A percentile compares a stretch with the other conserved stretches of the same genome.
These are phyloP conservation scores for Phylloscopus whistleri DNA, from an alignment of 2,113 vertebrate genomes.

Conservation along the genomic window DNA sequence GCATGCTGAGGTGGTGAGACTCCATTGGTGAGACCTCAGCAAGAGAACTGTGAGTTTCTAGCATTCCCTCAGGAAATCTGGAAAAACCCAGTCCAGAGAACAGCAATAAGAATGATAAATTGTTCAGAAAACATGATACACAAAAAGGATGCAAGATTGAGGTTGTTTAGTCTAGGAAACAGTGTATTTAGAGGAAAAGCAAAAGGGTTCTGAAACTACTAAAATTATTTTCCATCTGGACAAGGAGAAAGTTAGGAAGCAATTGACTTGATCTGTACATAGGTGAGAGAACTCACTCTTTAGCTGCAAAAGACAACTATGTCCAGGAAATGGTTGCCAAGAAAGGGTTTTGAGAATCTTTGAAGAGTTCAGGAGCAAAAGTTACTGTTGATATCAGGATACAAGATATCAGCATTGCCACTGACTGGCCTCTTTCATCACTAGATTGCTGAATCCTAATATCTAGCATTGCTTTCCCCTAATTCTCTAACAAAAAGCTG, in stretches of 20 bases:
- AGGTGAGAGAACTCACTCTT: background rate
- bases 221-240: background rate
- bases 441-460: accelerated
- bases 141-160: background rate
- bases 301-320: background rate
- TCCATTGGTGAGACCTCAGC: background rate
- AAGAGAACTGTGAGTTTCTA: background rate
- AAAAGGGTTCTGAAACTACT: background rate
- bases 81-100: background rate
- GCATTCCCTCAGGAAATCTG: background rate
- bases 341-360: background rate
- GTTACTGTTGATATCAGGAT: background rate
- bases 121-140: background rate
- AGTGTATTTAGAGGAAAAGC: background rate
- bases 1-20: background rate
- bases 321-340: background rate
- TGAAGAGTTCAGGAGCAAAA: background rate
- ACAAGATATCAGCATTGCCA: background rate
- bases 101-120: background rate
- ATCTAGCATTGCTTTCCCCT: background rate
- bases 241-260: background rate
- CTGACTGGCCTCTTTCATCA: background rate
- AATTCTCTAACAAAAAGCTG: background rate
- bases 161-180: slow-evolving; percentile 17
- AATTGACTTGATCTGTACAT: background rate